Conservation (phyloP, 2,888 invertebrate species). For the Aspidiotus destructor region DNA sequence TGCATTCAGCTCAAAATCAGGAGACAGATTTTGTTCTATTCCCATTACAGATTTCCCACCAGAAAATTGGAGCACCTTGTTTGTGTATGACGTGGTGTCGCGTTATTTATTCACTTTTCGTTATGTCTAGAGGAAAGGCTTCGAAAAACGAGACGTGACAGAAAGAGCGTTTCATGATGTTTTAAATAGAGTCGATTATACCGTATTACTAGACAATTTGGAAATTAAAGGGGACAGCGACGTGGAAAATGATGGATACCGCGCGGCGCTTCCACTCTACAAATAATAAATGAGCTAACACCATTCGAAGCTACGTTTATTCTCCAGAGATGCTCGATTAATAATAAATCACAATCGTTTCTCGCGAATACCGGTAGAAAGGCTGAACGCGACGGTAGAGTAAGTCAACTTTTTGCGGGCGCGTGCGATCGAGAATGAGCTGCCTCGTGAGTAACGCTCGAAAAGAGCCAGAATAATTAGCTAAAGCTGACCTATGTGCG, state of each 20-base stretch:
- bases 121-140: no score
- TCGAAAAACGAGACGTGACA: no score
- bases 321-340: conserved; percentile 29
- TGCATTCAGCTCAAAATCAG: no score
- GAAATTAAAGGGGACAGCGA: conserved; percentile 12
- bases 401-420: no score
- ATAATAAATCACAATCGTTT: conserved; percentile 22
- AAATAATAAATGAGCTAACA: conserved; percentile 24
- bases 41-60: no score
- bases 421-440: no score
- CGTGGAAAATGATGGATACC: conserved; percentile 8
- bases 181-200: conserved; percentile 9
- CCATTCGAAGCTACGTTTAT: conserved; percentile 4
- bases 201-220: conserved; percentile 11
- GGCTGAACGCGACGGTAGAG: no score
- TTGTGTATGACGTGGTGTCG: no score
- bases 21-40: no score
- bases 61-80: no score
- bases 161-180: conserved; percentile 12
- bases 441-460: background rate
- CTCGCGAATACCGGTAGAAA: no score
- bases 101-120: no score
- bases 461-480: background rate
- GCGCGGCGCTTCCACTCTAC: background rate
- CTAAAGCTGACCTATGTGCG: background rate